Base-by-base conservation (phyloP, 1,140 invertebrate genomes). In the Ceratina australensis region DNA sequence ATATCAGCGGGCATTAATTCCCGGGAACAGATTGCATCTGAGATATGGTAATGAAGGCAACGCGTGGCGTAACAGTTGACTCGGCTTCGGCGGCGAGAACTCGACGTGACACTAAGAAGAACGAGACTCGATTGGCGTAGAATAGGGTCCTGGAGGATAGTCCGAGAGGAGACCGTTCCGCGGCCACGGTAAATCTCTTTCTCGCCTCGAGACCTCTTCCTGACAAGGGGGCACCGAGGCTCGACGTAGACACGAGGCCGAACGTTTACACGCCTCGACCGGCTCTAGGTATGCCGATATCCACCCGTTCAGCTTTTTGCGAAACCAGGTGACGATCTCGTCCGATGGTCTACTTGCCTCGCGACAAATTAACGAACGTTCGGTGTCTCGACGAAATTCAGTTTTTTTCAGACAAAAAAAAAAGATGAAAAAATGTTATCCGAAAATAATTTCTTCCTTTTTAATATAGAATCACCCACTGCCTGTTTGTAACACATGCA, bases 1-100 rank as follows among this genome's bases (percentile, higher is more conserved):
- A 91, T 89, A 90, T 90, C 88, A 86, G 82, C 85, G 71, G 83
- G 88, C 91, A 91, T 92, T 91, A 92, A 90, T 91, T 88, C 87
- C 86, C 84, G 84, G 80, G 81, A 83, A 90, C 88, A 89, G 89
- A 90, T 91, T 91, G 89, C 90, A 92, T 91, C 90, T 88, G 86
- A 90, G 90, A 92, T 92, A 92, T 92, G 90, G 89, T 91, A 92
- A 92, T 92, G 90, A 92, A 92, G 90, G 90, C 86, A 92, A 90
- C 90, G 89, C 87, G 89, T 90, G 89, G 88, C 89, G 87, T 86
- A 89, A 91, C 89, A 91, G 87, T 88, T 87, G 87, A 87, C 80
- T 89, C 84, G 81, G 87, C 85, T 80, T 69, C 78, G 80, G 68
- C 80, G 72, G 85, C 85, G 80, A 76, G 78, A 68, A 73, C 80